Evolutionary conservation across 1,140 invertebrate genomes (phyloP).

Genomic region (Drosophila repleta): DNA sequence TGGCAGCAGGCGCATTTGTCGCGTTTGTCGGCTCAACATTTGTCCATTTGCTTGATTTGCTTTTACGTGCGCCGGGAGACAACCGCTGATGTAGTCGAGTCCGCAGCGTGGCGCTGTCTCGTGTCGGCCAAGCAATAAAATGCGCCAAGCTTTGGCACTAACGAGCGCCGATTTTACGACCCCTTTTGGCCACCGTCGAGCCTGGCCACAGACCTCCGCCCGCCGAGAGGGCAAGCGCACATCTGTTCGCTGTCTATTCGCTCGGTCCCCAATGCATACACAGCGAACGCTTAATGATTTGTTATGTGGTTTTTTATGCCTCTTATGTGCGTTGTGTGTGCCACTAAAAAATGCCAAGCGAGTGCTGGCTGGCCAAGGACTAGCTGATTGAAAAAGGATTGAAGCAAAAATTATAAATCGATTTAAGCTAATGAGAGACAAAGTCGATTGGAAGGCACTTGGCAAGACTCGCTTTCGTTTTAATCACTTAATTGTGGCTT

Average conservation of each 20-base stretch:
- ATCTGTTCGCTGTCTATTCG: slow-evolving; percentile 41
- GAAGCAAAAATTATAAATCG: slow-evolving; percentile 2
- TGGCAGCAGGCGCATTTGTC: slow-evolving; percentile 7
- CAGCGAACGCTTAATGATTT: slow-evolving; percentile 61
- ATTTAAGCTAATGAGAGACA: slow-evolving; percentile 4
- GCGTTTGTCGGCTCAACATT: slow-evolving; percentile 18
- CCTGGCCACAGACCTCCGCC: slow-evolving; percentile 13
- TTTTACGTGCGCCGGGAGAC: slow-evolving; percentile 73
- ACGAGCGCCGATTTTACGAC: slow-evolving; percentile 75
- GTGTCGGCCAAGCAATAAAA: slow-evolving; percentile 65
- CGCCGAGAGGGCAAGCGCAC: neutral
- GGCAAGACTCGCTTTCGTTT: neutral
- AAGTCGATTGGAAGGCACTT: too few species aligned
- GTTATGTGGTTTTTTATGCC: slow-evolving; percentile 50
- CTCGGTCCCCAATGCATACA: slow-evolving; percentile 28
- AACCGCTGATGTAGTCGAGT: slow-evolving; percentile 4
- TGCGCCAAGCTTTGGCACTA: slow-evolving; percentile 73
- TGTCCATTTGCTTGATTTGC: slow-evolving; percentile 77
- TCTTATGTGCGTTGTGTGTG: slow-evolving; percentile 21
- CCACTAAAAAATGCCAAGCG: slow-evolving; percentile 9
- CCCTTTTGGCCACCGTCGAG: slow-evolving; percentile 42
- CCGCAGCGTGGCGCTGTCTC: slow-evolving; percentile 17
- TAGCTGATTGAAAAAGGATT: slow-evolving; percentile 6
- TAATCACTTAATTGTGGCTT: neutral
- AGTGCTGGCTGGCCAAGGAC: neutral